Conservation (phyloP, 1,140 invertebrate species). For the Cepaea nemoralis region DNA sequence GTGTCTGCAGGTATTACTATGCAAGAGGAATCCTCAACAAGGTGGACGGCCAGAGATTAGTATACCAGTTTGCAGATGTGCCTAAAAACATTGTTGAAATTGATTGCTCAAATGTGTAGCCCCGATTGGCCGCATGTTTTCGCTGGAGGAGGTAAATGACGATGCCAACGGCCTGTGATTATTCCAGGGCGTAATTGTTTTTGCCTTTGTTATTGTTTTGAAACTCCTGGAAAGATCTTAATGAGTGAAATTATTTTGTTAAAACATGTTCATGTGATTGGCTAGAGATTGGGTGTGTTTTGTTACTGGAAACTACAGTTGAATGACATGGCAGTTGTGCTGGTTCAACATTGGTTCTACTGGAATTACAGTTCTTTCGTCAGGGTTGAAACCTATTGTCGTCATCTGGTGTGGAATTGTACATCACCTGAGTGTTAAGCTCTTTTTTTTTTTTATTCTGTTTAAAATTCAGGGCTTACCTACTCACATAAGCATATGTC, state of each 20-base stretch:
- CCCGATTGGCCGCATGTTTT: neutral
- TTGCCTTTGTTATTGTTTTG: neutral
- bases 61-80: slow-evolving; percentile 99
- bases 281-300: too few relatives aligned
- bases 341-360: too few relatives aligned
- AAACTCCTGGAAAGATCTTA: slow-evolving; percentile 5
- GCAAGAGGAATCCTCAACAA: slow-evolving; percentile 98
- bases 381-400: too few relatives aligned
- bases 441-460: too few relatives aligned
- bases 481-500: too few relatives aligned
- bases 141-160: neutral
- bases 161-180: slow-evolving; percentile 19
- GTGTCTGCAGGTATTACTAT: slow-evolving; percentile 90
- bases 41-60: slow-evolving; percentile 97
- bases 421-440: too few relatives aligned
- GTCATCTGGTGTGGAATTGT: too few relatives aligned
- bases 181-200: slow-evolving; percentile 12
- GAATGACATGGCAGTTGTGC: too few relatives aligned
- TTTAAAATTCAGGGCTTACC: too few relatives aligned
- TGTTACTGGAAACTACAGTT: too few relatives aligned
- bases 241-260: neutral
- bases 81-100: slow-evolving; percentile 98
- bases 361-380: too few relatives aligned
- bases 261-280: too few relatives aligned
- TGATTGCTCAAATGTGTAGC: slow-evolving; percentile 88